Conservation (phyloP, 2,888 invertebrate genomes). For the Acanthopleura granulata region DNA sequence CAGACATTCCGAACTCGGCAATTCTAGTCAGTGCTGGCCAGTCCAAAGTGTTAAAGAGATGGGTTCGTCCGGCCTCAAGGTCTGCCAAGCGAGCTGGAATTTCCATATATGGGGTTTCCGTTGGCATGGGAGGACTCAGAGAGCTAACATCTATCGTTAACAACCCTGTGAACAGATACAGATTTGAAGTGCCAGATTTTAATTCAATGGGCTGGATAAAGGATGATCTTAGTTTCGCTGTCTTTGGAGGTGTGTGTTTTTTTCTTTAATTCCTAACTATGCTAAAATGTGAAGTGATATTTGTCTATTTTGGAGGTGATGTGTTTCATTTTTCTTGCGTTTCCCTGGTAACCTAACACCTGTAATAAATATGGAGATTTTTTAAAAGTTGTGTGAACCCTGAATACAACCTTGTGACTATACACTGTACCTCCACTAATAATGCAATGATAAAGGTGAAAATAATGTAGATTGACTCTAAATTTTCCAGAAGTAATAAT, state of each 20-base stretch:
- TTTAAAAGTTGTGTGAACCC: too few relatives aligned
- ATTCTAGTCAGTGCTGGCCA: constrained; percentile 35
- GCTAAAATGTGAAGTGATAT: too few relatives aligned
- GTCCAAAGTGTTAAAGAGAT: constrained; percentile 29
- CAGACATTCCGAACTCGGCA: constrained; percentile 29
- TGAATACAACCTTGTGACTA: too few relatives aligned
- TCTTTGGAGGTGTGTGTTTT: constrained; percentile 12
- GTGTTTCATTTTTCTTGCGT: too few relatives aligned
- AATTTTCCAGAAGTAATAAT: too few relatives aligned
- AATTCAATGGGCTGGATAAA: background rate
- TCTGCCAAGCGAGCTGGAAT: constrained; percentile 29
- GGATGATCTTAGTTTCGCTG: background rate
- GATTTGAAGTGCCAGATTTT: background rate
- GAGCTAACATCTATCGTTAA: background rate
- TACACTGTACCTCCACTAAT: too few relatives aligned
- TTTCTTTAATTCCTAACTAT: too few relatives aligned
- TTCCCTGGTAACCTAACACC: too few relatives aligned
- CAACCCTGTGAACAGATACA: background rate
- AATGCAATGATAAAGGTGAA: too few relatives aligned
- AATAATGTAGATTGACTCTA: too few relatives aligned
- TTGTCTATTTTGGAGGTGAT: too few relatives aligned
- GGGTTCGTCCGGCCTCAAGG: constrained; percentile 25
- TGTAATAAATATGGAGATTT: too few relatives aligned
- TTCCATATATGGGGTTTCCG: constrained; percentile 2
- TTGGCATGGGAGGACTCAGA: background rate